Evolutionary conservation across 2,113 vertebrate species (phyloP).

Genomic region (Pollachius pollachius): DNA sequence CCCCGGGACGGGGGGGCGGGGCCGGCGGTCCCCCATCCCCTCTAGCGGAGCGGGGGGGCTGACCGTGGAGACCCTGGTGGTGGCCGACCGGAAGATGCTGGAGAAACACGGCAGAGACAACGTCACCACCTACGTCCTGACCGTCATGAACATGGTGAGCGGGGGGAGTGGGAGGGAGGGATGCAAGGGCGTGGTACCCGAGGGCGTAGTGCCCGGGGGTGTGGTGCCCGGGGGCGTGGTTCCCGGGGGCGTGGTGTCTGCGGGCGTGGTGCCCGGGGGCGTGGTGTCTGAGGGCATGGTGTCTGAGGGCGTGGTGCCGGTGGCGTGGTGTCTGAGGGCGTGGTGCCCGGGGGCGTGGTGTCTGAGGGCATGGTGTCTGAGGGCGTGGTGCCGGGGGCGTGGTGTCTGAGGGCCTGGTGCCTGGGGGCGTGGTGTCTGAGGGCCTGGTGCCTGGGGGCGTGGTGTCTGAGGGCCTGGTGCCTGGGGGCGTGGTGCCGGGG

Average conservation of each 20-base stretch:
- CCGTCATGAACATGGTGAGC: conserved; percentile 98
- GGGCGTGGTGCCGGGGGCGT: neutral
- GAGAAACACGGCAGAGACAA: conserved; percentile 93
- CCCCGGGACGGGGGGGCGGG: conserved; percentile 56
- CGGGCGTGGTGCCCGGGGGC: neutral
- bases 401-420: neutral
- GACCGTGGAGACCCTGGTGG: conserved; percentile 95
- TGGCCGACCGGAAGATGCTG: conserved; percentile 95
- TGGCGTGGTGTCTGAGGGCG: neutral
- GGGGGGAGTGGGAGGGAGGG: neutral
- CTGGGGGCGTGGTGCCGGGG: no score
- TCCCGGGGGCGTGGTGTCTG: neutral
- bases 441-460: neutral
- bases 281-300: no score
- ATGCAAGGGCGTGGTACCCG: neutral
- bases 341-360: no score
- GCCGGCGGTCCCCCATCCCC: conserved; percentile 82
- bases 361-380: neutral
- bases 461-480: no score
- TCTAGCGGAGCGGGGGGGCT: conserved; percentile 81
- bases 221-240: neutral
- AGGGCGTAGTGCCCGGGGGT: neutral
- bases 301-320: no score
- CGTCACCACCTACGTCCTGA: conserved; percentile 93
- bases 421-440: neutral